Conservation (phyloP, 2,113 vertebrate species). For the Cyphomyrus discorhynchus region DNA sequence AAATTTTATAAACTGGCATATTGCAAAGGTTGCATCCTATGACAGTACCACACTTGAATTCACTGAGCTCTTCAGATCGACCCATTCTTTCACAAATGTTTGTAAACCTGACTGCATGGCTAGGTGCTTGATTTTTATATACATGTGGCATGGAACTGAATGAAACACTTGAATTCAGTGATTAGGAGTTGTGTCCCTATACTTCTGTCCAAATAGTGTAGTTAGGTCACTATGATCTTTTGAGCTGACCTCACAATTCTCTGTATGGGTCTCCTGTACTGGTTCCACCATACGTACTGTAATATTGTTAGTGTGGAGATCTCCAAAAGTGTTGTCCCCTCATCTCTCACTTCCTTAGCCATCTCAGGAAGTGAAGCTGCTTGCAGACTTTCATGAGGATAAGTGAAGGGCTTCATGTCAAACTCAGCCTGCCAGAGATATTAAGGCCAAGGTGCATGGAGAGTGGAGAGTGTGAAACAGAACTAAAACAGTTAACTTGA, state of each 20-base stretch:
- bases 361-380: not conserved
- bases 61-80: no score
- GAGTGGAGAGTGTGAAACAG: not conserved
- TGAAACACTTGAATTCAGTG: not conserved
- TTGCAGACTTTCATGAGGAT: not conserved
- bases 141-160: not conserved
- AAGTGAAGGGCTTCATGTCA: not conserved
- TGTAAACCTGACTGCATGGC: no score
- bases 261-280: not conserved
- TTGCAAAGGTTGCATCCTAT: no score
- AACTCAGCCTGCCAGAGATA: not conserved
- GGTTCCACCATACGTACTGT: not conserved
- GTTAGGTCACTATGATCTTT: not conserved
- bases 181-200: not conserved
- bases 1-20: no score
- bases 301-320: not conserved
- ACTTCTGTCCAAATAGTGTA: not conserved
- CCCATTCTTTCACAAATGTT: no score
- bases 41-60: no score
- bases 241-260: not conserved
- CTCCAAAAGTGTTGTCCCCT: not conserved
- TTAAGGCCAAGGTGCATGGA: not conserved
- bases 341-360: not conserved
- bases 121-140: no score
- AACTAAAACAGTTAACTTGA: not conserved